Base-by-base conservation (phyloP, 2,797 vertebrate genomes). In the Lepus oiostolus region DNA sequence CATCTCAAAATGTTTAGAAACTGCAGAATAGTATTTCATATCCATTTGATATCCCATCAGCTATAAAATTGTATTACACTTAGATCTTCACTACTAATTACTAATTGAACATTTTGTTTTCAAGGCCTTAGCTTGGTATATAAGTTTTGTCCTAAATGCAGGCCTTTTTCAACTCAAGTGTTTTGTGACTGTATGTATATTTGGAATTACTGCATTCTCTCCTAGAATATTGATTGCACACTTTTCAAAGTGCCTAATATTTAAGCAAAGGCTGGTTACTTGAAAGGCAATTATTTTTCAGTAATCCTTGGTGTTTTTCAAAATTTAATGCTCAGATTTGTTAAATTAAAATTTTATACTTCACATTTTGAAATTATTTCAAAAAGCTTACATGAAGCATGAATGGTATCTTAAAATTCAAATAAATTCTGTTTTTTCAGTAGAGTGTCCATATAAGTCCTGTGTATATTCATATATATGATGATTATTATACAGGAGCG, bases 81-180 rank as follows among this genome's bases (percentile, higher is more conserved):
- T 21, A 88, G 26, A 8, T 77, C 47, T 93, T 3, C 4, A 63
- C 30, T 77, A 30, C 63, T 89, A 60, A 74, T 68, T 12, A 0
- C 24, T 85, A n/a, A 77, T 7, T 60, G 52, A 84, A 35, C 93
- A 8, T 75, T 30, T 70, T 54, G 14, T 81, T 94, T 76, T 75
- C 30, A 89, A 79, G 35, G 19, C 12, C 52, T 71, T 50, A n/a
- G 35, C 47, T 75, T 65, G 68, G 32, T 83, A 87, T 86, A 6
- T 90, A 72, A 60, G 74, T 81, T 94, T 93, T 80, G 14, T 75
- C 22, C 21, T 94, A 89, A 94, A 47, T 87, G 26, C 2, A 63
- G 58, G 5, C 5, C n/a, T 91, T 32, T 82, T 63, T 93, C 16
- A 74, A 2, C 22, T 76, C 90, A n/a, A 80, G 5, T 21, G 84